Conservation (phyloP, 1,140 invertebrate species). For the Sesamia nonagrioides region DNA sequence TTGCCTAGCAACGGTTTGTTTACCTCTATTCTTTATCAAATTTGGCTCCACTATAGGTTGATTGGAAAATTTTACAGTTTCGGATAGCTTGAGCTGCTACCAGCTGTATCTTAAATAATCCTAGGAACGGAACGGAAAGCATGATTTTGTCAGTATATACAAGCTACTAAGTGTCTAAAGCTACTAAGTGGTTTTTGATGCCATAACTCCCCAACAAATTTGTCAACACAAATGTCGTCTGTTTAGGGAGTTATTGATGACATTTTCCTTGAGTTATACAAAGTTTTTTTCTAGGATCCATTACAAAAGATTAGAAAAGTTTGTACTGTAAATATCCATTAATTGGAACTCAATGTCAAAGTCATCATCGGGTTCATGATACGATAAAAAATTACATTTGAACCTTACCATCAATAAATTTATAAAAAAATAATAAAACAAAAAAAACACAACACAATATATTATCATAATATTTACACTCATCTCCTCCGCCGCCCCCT, state of each 20-base stretch:
- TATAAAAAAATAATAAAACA: constrained; percentile 55
- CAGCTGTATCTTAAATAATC: too few species aligned
- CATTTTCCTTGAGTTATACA: background rate
- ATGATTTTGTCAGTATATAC: too few species aligned
- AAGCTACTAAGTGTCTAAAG: background rate
- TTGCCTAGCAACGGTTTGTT: too few species aligned
- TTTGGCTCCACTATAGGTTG: too few species aligned
- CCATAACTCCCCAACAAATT: background rate
- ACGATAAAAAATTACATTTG: background rate
- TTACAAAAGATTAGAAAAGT: background rate
- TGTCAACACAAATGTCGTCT: background rate
- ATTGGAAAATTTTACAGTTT: too few species aligned
- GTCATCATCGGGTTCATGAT: background rate
- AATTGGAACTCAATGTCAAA: background rate
- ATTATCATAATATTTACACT: constrained; percentile 58
- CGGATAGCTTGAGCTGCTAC: too few species aligned
- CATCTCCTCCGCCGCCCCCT: constrained; percentile 44
- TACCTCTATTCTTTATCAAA: too few species aligned
- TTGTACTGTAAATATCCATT: background rate
- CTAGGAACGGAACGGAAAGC: background rate
- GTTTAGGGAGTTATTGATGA: background rate
- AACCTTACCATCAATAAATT: constrained; percentile 8
- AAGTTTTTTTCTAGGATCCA: too few species aligned
- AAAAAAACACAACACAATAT: constrained; percentile 51
- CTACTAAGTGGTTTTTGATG: constrained; percentile 5